phyloP scores from a whole-genome alignment of 2,888 invertebrate genomes.

The Thalpophila matura region DNA sequence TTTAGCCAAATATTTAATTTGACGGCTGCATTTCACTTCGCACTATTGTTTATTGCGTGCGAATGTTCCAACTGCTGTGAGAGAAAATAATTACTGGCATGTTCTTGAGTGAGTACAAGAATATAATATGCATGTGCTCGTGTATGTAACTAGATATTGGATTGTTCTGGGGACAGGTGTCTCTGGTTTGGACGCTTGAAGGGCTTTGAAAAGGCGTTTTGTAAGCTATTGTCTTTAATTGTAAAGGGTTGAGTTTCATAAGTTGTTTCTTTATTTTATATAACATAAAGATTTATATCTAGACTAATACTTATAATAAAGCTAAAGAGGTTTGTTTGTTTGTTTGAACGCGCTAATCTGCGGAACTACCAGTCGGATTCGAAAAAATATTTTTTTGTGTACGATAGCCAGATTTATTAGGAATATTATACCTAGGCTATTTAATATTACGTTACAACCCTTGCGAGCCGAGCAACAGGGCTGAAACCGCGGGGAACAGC shows the following conservation, averaged over 20 bases:
- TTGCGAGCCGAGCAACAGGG: too few species aligned
- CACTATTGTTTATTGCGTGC: constrained; percentile 35
- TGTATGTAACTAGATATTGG: constrained; percentile 17
- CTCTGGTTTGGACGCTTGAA: constrained; percentile 20
- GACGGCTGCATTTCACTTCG: constrained; percentile 35
- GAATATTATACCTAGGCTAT: too few species aligned
- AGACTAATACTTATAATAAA: too few species aligned
- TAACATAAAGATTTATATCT: background rate
- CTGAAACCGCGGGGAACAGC: too few species aligned
- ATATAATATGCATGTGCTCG: background rate
- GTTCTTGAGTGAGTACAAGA: background rate
- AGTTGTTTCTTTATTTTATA: constrained; percentile 17
- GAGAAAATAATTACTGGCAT: background rate
- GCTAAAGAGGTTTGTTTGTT: too few species aligned
- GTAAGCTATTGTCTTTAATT: constrained; percentile 18
- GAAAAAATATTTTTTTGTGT: too few species aligned
- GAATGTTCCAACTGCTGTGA: constrained; percentile 8
- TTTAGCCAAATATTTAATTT: constrained; percentile 26
- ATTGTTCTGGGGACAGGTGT: constrained; percentile 30
- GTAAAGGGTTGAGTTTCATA: constrained; percentile 12
- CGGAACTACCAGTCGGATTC: too few species aligned
- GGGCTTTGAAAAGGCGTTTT: constrained; percentile 7
- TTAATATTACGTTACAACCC: too few species aligned
- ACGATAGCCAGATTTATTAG: too few species aligned
- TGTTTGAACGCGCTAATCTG: too few species aligned